Conservation (phyloP, 1,140 invertebrate species). For the Magallana angulata region DNA sequence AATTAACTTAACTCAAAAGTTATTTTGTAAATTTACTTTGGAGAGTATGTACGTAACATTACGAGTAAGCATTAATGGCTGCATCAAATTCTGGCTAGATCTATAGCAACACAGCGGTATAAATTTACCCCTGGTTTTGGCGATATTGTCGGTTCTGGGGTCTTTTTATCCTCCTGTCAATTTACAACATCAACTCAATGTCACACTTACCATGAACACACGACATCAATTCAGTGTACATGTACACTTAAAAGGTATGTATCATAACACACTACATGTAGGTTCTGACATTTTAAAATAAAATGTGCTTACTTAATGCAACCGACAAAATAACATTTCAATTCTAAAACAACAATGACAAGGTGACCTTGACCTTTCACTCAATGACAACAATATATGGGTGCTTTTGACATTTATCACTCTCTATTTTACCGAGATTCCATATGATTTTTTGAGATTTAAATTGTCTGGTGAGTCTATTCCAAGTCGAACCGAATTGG, state of each 20-base stretch:
- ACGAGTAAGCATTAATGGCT: too few relatives aligned
- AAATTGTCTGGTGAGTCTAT: conserved; percentile 27
- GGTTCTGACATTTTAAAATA: too few relatives aligned
- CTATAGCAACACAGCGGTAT: not conserved
- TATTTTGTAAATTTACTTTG: too few relatives aligned
- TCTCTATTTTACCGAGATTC: conserved; percentile 27
- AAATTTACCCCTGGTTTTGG: not conserved
- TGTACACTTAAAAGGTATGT: too few relatives aligned
- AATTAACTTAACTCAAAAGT: too few relatives aligned
- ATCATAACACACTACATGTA: too few relatives aligned
- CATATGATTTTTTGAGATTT: not conserved
- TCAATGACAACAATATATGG: not conserved
- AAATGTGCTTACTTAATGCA: not conserved
- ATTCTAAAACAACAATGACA: not conserved
- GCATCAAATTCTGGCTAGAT: conserved; percentile 15
- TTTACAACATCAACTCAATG: conserved; percentile 5
- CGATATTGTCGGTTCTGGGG: not conserved
- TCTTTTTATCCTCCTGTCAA: conserved; percentile 9
- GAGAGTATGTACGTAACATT: too few relatives aligned
- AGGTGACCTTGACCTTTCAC: not conserved
- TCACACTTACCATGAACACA: not conserved
- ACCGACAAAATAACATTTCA: not conserved
- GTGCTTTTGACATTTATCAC: not conserved
- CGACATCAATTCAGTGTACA: too few relatives aligned
- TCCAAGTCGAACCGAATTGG: conserved; percentile 2